phyloP scores from a whole-genome alignment of 2,888 invertebrate genomes.

The Icerya purchasi region DNA sequence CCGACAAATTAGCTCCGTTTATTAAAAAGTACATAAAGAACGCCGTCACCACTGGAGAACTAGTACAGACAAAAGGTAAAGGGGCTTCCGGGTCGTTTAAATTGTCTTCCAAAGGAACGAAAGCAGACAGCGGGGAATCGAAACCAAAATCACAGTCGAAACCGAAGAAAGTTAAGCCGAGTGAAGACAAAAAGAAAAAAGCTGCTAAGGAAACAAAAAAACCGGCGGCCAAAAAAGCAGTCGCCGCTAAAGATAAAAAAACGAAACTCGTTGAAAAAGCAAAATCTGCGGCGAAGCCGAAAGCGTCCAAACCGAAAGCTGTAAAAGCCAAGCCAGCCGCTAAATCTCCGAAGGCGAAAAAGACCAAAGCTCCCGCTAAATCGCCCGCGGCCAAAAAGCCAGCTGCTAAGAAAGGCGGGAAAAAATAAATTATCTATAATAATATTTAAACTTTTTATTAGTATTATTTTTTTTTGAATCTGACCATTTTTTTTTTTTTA shows the following conservation, averaged over 20 bases:
- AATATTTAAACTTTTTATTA: background rate
- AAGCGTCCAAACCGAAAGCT: conserved; percentile 23
- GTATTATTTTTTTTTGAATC: background rate
- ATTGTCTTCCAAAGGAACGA: background rate
- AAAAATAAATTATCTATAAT: conserved; percentile 2
- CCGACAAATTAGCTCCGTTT: conserved; percentile 33
- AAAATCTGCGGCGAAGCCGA: conserved; percentile 25
- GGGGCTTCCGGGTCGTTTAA: conserved; percentile 11
- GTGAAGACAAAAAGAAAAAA: conserved; percentile 2
- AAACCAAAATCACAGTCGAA: conserved; percentile 19
- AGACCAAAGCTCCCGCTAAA: background rate
- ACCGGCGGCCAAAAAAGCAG: conserved; percentile 4
- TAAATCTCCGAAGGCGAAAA: background rate
- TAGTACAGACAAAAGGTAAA: conserved; percentile 33
- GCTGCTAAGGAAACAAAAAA: background rate
- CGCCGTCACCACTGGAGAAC: conserved; percentile 30
- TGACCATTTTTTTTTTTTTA: background rate
- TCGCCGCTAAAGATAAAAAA: conserved; percentile 18
- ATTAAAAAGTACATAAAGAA: conserved; percentile 37
- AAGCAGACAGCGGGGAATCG: background rate
- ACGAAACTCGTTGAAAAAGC: conserved; percentile 15
- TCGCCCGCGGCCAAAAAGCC: background rate
- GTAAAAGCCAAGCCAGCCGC: background rate
- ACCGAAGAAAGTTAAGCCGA: conserved; percentile 4
- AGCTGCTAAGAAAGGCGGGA: conserved; percentile 1